These are phyloP conservation scores for Eutolmus rufibarbis DNA, from an alignment of 2,888 invertebrate species.

Conservation along the genomic window DNA sequence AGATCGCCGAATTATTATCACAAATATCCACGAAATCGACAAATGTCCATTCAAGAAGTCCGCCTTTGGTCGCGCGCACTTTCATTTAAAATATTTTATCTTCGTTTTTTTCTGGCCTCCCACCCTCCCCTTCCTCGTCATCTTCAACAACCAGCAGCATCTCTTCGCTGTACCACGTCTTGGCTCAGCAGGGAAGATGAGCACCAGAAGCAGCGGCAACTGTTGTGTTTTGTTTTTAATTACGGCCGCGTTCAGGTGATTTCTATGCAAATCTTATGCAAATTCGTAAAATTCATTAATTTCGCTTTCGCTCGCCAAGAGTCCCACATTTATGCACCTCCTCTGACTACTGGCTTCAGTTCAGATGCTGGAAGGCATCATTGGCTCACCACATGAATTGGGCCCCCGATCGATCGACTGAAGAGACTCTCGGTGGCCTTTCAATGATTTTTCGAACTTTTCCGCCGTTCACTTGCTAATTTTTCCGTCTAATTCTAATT, in stretches of 20 bases:
- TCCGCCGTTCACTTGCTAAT: neutral
- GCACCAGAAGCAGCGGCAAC: neutral
- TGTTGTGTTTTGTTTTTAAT: constrained; percentile 21
- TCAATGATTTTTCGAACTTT: neutral
- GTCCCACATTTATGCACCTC: neutral
- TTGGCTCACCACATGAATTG: neutral
- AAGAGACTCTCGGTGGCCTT: neutral
- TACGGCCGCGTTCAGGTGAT: neutral
- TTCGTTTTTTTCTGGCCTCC: neutral
- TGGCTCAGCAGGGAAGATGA: constrained; percentile 1
- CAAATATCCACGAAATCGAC: neutral
- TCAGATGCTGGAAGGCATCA: neutral
- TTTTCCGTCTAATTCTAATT: constrained; percentile 3
- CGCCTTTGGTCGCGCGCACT: neutral
- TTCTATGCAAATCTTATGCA: constrained; percentile 35
- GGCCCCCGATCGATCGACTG: neutral
- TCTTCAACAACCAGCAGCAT: neutral
- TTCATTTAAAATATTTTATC: constrained; percentile 19
- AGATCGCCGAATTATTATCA: neutral
- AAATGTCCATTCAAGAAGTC: neutral
- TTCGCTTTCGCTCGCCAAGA: constrained; percentile 24
- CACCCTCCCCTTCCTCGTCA: neutral
- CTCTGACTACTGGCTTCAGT: neutral
- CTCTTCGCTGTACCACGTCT: neutral
- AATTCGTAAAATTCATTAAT: constrained; percentile 28